Percentiles rank a stretch among this genome's conserved stretches.
Evolutionary conservation across 1,140 invertebrate genomes (phyloP).

Genomic region (Panagrolaimus sp.): DNA sequence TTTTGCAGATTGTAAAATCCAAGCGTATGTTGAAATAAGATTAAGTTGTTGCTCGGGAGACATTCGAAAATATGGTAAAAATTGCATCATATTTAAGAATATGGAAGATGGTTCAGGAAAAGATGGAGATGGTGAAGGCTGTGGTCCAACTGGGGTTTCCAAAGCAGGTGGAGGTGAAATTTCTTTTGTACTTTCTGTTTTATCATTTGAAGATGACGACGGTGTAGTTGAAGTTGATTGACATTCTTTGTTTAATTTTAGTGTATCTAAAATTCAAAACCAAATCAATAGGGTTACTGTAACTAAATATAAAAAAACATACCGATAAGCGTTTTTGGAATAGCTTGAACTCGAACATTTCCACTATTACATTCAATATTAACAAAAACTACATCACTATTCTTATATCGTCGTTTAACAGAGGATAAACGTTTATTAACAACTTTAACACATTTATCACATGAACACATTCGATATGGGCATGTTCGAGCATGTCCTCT

Average conservation of each 20-base stretch:
- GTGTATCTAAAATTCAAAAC: background rate
- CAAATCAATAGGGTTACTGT: background rate
- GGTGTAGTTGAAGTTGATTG: background rate
- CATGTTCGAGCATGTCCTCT: constrained; percentile 8
- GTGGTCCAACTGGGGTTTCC: background rate
- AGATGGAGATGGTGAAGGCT: background rate
- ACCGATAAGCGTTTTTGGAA: constrained; percentile 5
- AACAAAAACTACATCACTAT: constrained; percentile 11
- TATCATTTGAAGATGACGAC: background rate
- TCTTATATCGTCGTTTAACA: constrained; percentile 8
- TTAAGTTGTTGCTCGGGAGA: constrained; percentile 2
- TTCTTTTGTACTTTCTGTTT: too few relatives aligned
- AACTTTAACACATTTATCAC: constrained; percentile 7
- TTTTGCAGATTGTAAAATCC: constrained; percentile 1
- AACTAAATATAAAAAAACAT: background rate
- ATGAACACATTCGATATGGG: constrained; percentile 8
- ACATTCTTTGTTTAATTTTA: background rate
- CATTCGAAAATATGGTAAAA: constrained; percentile 3
- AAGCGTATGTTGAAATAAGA: background rate
- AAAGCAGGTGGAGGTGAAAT: background rate
- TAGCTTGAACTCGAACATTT: constrained; percentile 6
- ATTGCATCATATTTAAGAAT: background rate
- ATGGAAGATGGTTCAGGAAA: background rate
- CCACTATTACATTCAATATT: constrained; percentile 8
- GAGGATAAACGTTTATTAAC: constrained; percentile 7